Percentiles rank a stretch among this genome's conserved stretches.
Conservation (phyloP, 2,113 vertebrate genomes). For the Prionailurus viverrinus region DNA sequence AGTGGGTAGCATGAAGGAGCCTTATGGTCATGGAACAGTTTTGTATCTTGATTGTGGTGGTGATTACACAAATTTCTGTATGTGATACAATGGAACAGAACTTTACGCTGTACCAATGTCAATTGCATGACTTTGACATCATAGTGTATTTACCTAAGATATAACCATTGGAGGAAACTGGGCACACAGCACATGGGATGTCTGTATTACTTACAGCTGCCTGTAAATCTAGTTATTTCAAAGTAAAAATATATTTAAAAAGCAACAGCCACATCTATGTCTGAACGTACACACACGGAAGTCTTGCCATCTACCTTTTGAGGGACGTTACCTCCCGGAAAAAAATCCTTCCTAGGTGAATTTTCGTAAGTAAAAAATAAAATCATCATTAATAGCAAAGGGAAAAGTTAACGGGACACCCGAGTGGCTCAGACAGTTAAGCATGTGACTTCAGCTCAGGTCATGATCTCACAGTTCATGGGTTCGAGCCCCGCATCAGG, state of each 20-base stretch:
- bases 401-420: neutral
- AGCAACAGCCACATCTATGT: neutral
- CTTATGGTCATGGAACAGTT: neutral
- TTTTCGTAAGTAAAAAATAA: conserved; percentile 39
- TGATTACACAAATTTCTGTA: neutral
- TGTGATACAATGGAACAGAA: neutral
- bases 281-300: neutral
- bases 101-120: neutral
- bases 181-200: neutral
- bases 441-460: no score
- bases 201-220: conserved; percentile 11
- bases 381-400: conserved; percentile 36
- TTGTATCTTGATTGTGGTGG: neutral
- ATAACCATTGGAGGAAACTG: neutral
- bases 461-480: no score
- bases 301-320: neutral
- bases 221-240: conserved; percentile 27
- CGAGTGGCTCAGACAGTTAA: no score
- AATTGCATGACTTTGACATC: neutral
- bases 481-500: no score
- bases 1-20: neutral
- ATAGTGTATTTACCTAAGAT: neutral
- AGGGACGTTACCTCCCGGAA: neutral
- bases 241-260: neutral
- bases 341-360: conserved; percentile 2